These are phyloP conservation scores for Dasysyrphus tricinctus DNA, from an alignment of 2,888 invertebrate species.

Conservation along the genomic window DNA sequence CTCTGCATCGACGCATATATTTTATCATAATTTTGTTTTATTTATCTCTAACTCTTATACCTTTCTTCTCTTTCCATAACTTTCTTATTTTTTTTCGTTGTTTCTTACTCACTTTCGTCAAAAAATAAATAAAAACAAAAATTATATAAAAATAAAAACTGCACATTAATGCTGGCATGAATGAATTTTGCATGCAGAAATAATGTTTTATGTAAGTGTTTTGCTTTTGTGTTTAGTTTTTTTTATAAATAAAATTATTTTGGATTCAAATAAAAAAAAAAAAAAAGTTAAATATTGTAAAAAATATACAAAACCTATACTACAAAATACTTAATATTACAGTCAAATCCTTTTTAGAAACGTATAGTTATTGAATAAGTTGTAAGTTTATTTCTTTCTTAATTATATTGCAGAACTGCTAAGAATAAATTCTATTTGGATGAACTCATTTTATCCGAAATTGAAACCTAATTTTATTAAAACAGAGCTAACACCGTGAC, in stretches of 20 bases:
- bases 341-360: conserved; percentile 28
- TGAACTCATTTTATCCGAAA: too few species aligned
- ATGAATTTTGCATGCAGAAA: conserved; percentile 71
- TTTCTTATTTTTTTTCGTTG: neutral
- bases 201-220: conserved; percentile 72
- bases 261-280: conserved; percentile 3
- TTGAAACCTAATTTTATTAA: too few species aligned
- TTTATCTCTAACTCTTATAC: neutral
- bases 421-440: too few species aligned
- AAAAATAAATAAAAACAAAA: conserved; percentile 26
- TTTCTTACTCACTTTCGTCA: conserved; percentile 25
- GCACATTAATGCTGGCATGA: conserved; percentile 64
- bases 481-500: too few species aligned
- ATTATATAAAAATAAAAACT: conserved; percentile 33
- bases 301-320: neutral
- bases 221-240: conserved; percentile 56
- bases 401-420: too few species aligned
- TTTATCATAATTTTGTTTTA: neutral
- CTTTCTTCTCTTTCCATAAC: conserved; percentile 17
- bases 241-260: conserved; percentile 5
- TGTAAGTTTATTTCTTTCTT: too few species aligned
- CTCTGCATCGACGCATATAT: neutral
- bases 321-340: neutral
- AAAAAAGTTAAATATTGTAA: neutral
- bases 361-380: neutral